Base-by-base conservation (phyloP, 2,113 vertebrate genomes). In the Callaeas wilsoni region DNA sequence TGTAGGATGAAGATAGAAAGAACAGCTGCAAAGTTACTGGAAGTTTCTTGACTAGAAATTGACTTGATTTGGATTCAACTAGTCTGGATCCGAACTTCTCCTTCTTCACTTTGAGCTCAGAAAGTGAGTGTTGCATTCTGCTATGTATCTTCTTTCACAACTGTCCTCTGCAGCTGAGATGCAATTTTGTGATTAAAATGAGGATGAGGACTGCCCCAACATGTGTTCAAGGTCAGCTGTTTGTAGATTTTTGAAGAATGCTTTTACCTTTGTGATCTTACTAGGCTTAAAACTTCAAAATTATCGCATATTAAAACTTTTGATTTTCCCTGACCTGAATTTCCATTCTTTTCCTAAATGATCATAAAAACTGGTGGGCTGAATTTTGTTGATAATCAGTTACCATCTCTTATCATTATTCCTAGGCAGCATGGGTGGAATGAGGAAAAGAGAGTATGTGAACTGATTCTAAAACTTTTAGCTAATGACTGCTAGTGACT, bases 111-210 rank as follows among this genome's bases (percentile, higher is more conserved):
- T 60, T 53, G 21, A 53, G 33, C 55, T 84, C 71, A 39, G 47
- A 83, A 71, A 60, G 50, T 0, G 1, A 25, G 0, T 2, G 17
- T 37, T 93, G 63, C 1, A 0, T 84, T 90, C 47, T 90, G 50
- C 50, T 47, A 12, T 1, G 1, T 62, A 1, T 37, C 10, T 7
- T 35, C 33, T 94, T 87, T 76, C 32, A 68, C 74, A 76, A 33
- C 22, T 65, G 32, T 69, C 11, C 22, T 85, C n/a, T 47, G 20
- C 46, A 60, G 7, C 2, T 88, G 62, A 82, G 57, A 27, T 94
- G 32, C 9, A 42, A 5, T 71, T 92, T 53, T 37, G 33, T 60
- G 67, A 57, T 84, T 80, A 53, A 60, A 84, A 22, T 53, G 50
- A 78, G 52, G n/a, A 49, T 79, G 71, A 69, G 39, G 37, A 29